A percentile compares a stretch with the other conserved stretches of the same genome.
These are phyloP conservation scores for Coptotermes formosanus DNA, from an alignment of 1,140 invertebrate species.

Conservation along the genomic window DNA sequence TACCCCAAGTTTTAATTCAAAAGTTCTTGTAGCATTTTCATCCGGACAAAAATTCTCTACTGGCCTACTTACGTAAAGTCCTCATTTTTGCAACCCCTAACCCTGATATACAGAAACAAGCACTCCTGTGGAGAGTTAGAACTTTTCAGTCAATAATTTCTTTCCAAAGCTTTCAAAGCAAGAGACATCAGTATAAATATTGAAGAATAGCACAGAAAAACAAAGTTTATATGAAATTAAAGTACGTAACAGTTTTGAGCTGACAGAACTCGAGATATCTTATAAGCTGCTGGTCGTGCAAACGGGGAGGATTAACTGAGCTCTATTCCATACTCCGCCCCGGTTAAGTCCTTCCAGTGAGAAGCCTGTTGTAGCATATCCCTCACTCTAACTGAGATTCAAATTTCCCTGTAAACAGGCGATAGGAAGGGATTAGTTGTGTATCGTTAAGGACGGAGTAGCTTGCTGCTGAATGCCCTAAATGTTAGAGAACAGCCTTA, in stretches of 20 bases:
- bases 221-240: not conserved
- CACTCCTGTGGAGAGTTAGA: no score
- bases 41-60: no score
- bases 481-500: not conserved
- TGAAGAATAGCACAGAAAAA: not conserved
- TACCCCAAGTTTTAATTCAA: no score
- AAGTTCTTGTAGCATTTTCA: no score
- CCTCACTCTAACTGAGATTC: not conserved
- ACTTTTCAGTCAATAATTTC: no score
- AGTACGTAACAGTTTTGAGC: not conserved
- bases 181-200: not conserved
- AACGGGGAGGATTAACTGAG: not conserved
- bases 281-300: not conserved
- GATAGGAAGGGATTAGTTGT: not conserved
- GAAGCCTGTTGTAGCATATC: not conserved
- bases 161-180: no score
- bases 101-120: no score
- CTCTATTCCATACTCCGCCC: not conserved
- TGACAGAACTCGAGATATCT: not conserved
- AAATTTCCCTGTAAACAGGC: conserved; percentile 1
- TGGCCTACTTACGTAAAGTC: no score
- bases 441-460: not conserved
- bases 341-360: not conserved
- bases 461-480: no score
- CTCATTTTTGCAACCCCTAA: no score